Conservation (phyloP, 2,888 invertebrate species). For the Rapana venosa region DNA sequence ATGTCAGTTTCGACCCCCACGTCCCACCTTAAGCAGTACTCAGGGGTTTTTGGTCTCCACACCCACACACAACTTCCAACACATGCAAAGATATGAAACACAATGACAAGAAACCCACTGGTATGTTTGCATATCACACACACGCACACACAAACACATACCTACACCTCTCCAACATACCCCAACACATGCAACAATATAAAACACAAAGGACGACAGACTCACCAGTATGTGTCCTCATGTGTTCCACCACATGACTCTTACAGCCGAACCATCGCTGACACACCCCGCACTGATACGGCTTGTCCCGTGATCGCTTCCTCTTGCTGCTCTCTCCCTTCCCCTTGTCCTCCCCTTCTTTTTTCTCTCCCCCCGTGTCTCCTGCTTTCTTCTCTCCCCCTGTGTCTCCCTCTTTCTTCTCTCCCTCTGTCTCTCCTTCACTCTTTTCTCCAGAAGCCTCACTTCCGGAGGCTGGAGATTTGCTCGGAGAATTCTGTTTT, state of each 20-base stretch:
- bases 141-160: slow-evolving; percentile 5
- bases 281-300: slow-evolving; percentile 43
- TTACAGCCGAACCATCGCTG: slow-evolving; percentile 38
- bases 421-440: background rate
- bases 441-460: background rate
- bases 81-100: too few relatives aligned
- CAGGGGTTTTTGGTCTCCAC: too few relatives aligned
- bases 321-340: background rate
- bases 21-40: too few relatives aligned
- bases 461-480: background rate
- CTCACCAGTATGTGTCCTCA: slow-evolving; percentile 42
- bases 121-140: background rate
- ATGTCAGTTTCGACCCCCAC: too few relatives aligned
- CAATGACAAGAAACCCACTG: too few relatives aligned
- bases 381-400: background rate
- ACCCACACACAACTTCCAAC: too few relatives aligned
- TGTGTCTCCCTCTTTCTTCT: background rate
- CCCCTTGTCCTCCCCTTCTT: background rate
- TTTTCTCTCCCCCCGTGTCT: background rate
- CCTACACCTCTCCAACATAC: too few relatives aligned
- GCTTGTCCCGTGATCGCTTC: slow-evolving; percentile 29
- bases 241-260: slow-evolving; percentile 44
- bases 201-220: background rate
- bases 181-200: too few relatives aligned
- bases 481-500: background rate